Evolutionary conservation across 2,888 invertebrate genomes (phyloP).

Genomic region (Chloroclysta siterata): DNA sequence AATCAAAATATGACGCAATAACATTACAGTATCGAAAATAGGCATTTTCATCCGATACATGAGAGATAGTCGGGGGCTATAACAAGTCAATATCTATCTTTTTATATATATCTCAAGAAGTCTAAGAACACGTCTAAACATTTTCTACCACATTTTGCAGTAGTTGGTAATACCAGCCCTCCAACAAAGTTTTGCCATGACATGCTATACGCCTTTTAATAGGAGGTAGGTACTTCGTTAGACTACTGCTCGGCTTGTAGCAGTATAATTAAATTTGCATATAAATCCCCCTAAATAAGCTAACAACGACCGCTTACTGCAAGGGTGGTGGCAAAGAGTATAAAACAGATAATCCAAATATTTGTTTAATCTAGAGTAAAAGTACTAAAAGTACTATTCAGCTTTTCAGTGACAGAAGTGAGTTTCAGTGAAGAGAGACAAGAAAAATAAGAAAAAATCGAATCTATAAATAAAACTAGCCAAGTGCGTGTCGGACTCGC

Average conservation of each 20-base stretch:
- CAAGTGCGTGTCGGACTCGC: too few species aligned
- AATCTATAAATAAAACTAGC: too few species aligned
- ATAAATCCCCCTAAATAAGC: slow-evolving; percentile 74
- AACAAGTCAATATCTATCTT: too few species aligned
- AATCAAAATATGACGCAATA: too few species aligned
- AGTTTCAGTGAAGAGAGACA: too few species aligned
- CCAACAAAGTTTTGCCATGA: slow-evolving; percentile 19
- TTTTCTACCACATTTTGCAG: background rate
- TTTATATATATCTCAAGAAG: too few species aligned
- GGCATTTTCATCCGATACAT: too few species aligned
- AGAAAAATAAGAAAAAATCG: too few species aligned
- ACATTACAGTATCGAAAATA: too few species aligned
- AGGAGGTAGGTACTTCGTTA: slow-evolving; percentile 60
- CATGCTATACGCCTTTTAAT: slow-evolving; percentile 54
- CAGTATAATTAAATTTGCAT: slow-evolving; percentile 74
- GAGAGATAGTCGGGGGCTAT: too few species aligned
- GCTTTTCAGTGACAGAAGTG: too few species aligned
- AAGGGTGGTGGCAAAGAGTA: slow-evolving; percentile 27
- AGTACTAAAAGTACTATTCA: too few species aligned
- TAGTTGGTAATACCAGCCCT: background rate
- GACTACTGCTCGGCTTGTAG: slow-evolving; percentile 48
- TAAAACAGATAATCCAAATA: slow-evolving; percentile 7
- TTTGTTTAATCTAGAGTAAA: background rate
- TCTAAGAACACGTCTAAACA: background rate
- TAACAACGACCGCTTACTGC: slow-evolving; percentile 37